Percentiles rank a stretch among this genome's conserved stretches.
Evolutionary conservation across 2,113 vertebrate genomes (phyloP).

Genomic region (Halcyon senegalensis): DNA sequence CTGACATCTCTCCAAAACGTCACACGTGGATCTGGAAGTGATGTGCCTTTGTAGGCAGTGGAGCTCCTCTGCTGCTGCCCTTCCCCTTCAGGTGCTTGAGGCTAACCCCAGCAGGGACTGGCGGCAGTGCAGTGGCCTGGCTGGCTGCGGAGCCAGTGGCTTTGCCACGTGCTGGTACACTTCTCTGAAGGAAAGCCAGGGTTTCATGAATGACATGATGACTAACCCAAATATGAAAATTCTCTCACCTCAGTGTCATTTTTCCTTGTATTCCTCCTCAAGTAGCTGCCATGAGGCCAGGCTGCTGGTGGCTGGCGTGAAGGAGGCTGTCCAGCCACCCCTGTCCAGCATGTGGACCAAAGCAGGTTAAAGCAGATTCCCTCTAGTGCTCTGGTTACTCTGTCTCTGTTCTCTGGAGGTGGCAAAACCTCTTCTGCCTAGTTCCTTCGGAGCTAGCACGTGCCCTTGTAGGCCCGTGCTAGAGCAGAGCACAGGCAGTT

Average conservation of each 20-base stretch:
- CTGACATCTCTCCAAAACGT: background rate
- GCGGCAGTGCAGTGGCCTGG: background rate
- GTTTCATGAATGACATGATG: background rate
- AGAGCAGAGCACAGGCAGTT: constrained; percentile 23
- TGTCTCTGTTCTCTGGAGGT: background rate
- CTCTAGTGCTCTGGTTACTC: background rate
- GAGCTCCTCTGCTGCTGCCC: background rate
- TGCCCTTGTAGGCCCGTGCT: background rate
- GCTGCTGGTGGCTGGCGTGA: background rate
- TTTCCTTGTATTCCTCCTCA: background rate
- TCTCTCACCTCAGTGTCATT: background rate
- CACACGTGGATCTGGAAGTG: background rate
- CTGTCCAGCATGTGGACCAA: background rate
- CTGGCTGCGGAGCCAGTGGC: background rate
- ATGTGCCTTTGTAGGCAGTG: background rate
- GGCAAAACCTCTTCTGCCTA: background rate
- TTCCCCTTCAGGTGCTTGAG: background rate
- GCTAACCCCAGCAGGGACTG: background rate
- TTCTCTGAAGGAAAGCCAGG: background rate
- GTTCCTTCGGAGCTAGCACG: background rate
- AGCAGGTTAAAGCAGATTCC: background rate
- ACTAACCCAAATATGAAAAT: background rate
- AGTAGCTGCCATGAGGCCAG: background rate
- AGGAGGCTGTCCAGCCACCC: background rate
- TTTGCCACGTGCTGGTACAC: background rate